Evolutionary conservation across 2,888 invertebrate genomes (phyloP).

Genomic region (Cryptocheilus praepositus): DNA sequence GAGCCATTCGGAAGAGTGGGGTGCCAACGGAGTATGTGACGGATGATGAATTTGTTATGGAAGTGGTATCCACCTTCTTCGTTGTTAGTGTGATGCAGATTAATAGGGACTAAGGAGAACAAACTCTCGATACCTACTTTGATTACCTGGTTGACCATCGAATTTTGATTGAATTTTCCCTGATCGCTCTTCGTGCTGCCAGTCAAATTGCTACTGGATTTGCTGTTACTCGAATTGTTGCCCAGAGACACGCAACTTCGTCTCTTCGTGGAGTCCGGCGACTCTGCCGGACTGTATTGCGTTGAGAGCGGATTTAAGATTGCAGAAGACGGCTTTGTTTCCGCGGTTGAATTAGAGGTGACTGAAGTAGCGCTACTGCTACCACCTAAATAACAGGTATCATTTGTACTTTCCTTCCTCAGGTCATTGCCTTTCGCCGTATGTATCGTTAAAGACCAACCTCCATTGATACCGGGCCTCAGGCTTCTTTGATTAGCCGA

Average conservation of each 20-base stretch:
- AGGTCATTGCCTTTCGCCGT: not conserved
- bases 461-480: conserved; percentile 69
- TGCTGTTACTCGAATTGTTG: conserved; percentile 86
- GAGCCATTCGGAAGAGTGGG: too few relatives aligned
- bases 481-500: conserved; percentile 71
- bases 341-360: conserved; percentile 78
- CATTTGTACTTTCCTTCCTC: not conserved
- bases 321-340: conserved; percentile 80
- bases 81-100: not conserved
- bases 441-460: conserved; percentile 46
- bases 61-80: conserved; percentile 38
- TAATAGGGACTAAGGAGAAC: too few relatives aligned
- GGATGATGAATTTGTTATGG: conserved; percentile 19
- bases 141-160: conserved; percentile 70
- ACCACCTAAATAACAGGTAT: conserved; percentile 61
- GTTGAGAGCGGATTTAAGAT: conserved; percentile 76
- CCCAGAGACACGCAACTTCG: conserved; percentile 79
- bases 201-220: conserved; percentile 87
- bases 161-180: conserved; percentile 73
- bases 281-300: conserved; percentile 74
- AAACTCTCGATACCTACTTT: conserved; percentile 44
- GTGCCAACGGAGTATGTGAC: too few relatives aligned
- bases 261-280: conserved; percentile 75
- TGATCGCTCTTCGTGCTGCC: conserved; percentile 80
- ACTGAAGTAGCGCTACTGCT: conserved; percentile 74